phyloP scores from a whole-genome alignment of 2,113 vertebrate genomes.

The Larimichthys polyactis region DNA sequence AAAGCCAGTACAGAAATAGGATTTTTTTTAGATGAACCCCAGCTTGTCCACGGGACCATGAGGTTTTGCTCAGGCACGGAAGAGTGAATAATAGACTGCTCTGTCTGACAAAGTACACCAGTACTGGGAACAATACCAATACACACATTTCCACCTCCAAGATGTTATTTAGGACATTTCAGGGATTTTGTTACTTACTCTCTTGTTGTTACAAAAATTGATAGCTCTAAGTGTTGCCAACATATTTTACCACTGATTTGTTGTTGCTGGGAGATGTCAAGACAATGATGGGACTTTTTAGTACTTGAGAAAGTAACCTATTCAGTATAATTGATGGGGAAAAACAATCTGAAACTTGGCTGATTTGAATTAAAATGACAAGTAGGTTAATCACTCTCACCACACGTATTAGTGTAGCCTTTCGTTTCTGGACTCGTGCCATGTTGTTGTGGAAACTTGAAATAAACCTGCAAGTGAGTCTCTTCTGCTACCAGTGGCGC shows the following conservation, averaged over 20 bases:
- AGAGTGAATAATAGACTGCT: constrained; percentile 67
- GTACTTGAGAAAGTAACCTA: constrained; percentile 28
- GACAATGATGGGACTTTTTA: constrained; percentile 11
- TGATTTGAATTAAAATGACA: constrained; percentile 6
- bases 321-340: neutral
- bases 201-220: constrained; percentile 40
- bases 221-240: constrained; percentile 22
- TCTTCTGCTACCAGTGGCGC: constrained; percentile 8
- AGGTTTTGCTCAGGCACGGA: constrained; percentile 68
- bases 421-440: neutral
- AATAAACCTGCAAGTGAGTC: constrained; percentile 18
- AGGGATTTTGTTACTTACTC: constrained; percentile 46
- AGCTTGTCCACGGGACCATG: constrained; percentile 59
- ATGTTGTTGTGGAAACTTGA: constrained; percentile 24
- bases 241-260: constrained; percentile 44
- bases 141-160: constrained; percentile 72
- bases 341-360: neutral
- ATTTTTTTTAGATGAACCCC: constrained; percentile 56
- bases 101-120: constrained; percentile 71
- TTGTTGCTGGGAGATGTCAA: neutral
- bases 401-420: neutral
- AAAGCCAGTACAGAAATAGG: constrained; percentile 47
- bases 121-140: constrained; percentile 76
- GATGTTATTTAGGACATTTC: constrained; percentile 63
- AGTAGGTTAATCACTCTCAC: constrained; percentile 12